Evolutionary conservation across 2,113 vertebrate genomes (phyloP), one percentile per base, ranked within the genome.

Genomic region (Lasiurus cinereus): DNA sequence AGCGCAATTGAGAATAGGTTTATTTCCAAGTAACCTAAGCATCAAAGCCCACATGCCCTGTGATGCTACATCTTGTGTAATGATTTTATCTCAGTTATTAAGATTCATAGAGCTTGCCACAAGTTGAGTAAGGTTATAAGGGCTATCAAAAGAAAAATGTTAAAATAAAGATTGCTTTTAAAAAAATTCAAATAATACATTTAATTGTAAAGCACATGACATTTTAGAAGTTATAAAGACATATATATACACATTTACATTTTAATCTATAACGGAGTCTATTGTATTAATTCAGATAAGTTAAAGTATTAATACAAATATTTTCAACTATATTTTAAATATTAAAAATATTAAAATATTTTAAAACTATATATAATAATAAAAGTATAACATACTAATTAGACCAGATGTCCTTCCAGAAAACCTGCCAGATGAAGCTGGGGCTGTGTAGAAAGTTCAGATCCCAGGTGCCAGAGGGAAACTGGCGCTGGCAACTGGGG

Each of bases 121-220:
- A 31, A 21, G 4, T 82, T 66, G 43, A 6, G 4, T 52, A 36
- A 52, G 43, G 19, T 82, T 73, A 43, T 31, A 52, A 72, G 3
- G 6, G 5, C 6, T 69, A 11, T 70, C 10, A 9, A 83, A 21
- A 52, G 13, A 10, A 36, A 74, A 69, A 6, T 27, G 46, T 67
- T 43, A 62, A 64, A 3, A 72, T 43, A 76, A 64, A 54, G 5
- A 36, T 18, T 18, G 10, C 15, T 83, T 70, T 92, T 50, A 73
- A 46, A 33, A 52, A 48, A n/a, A 52, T 80, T 64, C 8, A 80
- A 73, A 29, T 21, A 73, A 72, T 18, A 48, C 6, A 36, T 31
- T 79, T 89, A 1, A 31, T 80, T 93, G 24, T 36, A 84, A 95
- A 88, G 66, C n/a, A n/a, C 19, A 83, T 43, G 78, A 24, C 50